Conservation (phyloP, 2,797 vertebrate species). For the Ctenopoma multispine region DNA sequence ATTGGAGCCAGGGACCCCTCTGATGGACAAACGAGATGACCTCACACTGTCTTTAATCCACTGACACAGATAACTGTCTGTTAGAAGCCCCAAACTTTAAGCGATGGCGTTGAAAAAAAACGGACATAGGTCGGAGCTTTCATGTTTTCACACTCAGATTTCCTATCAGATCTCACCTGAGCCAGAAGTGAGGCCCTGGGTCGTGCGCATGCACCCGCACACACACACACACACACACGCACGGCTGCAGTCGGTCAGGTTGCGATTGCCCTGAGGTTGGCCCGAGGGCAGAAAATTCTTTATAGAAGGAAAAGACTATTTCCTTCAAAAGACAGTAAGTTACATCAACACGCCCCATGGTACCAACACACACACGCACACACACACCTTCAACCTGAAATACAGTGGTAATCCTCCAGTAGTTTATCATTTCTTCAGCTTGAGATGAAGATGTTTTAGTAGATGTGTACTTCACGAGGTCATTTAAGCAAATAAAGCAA, state of each 20-base stretch:
- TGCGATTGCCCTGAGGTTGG: constrained; percentile 36
- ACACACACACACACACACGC: background rate
- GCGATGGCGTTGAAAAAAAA: background rate
- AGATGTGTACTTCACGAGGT: background rate
- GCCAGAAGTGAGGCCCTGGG: background rate
- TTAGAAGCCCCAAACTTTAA: background rate
- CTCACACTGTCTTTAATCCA: background rate
- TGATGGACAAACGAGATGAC: background rate
- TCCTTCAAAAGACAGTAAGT: constrained; percentile 41
- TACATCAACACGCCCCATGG: constrained; percentile 31
- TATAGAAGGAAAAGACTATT: constrained; percentile 28
- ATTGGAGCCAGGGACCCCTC: too few relatives aligned
- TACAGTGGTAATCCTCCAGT: constrained; percentile 4
- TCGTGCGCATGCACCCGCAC: constrained; percentile 1
- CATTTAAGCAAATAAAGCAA: background rate
- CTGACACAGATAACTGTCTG: background rate
- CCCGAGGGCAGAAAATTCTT: constrained; percentile 32
- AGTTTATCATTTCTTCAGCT: background rate
- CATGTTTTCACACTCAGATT: constrained; percentile 2
- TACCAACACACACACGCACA: background rate
- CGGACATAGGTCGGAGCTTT: background rate
- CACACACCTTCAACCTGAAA: background rate
- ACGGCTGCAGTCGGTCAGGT: constrained; percentile 24
- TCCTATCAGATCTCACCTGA: background rate
- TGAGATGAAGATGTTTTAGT: background rate